A percentile compares a stretch with the other conserved stretches of the same genome.
Conservation (phyloP, 2,113 vertebrate genomes). For the Thunnus thynnus region DNA sequence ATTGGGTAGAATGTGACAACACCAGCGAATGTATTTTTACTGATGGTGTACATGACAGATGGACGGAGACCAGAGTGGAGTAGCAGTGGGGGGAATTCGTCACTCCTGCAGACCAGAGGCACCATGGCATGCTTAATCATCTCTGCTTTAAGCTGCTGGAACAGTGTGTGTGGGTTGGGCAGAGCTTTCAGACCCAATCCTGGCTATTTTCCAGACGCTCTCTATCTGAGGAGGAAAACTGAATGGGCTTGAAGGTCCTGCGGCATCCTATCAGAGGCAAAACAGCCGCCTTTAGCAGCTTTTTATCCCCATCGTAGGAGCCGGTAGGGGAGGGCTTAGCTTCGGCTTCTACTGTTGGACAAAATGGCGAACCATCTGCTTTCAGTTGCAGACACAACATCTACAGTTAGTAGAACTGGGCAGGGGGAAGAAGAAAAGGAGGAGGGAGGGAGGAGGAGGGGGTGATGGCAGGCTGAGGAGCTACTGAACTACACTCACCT, state of each 20-base stretch:
- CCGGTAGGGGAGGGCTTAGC: conserved; percentile 64
- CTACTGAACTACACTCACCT: neutral
- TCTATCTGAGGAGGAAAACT: conserved; percentile 44
- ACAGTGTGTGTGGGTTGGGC: conserved; percentile 51
- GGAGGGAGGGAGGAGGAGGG: neutral
- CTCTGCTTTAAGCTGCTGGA: conserved; percentile 72
- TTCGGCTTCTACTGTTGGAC: conserved; percentile 29
- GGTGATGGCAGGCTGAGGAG: neutral
- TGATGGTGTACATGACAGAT: conserved; percentile 75
- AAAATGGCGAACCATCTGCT: conserved; percentile 78
- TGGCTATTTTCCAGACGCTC: conserved; percentile 45
- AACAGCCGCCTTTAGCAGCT: conserved; percentile 54
- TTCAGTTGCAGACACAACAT: conserved; percentile 56
- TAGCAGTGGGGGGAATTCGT: conserved; percentile 50
- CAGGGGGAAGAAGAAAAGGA: neutral
- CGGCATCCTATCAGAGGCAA: conserved; percentile 53
- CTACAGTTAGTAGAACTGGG: conserved; percentile 41
- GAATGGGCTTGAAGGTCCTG: conserved; percentile 52
- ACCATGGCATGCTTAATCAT: conserved; percentile 78
- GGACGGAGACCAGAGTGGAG: conserved; percentile 65
- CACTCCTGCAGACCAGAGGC: conserved; percentile 65
- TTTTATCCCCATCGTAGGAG: conserved; percentile 57
- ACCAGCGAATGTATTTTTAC: conserved; percentile 44
- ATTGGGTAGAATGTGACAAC: conserved; percentile 44
- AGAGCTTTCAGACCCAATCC: conserved; percentile 34